A percentile compares a stretch with the other conserved stretches of the same genome.
Conservation (phyloP, 2,113 vertebrate species). For the Stigmatopora nigra region DNA sequence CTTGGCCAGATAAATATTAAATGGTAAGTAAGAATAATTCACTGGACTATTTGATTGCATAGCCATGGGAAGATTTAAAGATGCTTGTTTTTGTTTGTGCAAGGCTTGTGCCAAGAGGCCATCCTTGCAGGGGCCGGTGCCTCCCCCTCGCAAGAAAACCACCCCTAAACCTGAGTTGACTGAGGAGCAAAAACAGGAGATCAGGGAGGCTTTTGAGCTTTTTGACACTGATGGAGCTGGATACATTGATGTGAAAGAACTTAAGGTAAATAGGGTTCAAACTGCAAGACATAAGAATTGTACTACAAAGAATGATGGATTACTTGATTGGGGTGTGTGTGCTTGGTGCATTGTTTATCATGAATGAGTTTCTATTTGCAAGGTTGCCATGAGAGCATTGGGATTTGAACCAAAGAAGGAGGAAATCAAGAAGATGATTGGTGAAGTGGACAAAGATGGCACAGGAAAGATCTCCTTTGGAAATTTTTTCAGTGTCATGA, state of each 20-base stretch:
- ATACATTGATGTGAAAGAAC: constrained; percentile 82
- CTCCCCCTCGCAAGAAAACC: constrained; percentile 73
- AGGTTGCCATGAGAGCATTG: constrained; percentile 91
- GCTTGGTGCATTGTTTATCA: background rate
- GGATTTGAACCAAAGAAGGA: constrained; percentile 93
- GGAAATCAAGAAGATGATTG: constrained; percentile 87
- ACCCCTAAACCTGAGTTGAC: constrained; percentile 78
- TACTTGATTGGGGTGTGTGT: too few species aligned
- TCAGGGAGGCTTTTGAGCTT: constrained; percentile 87
- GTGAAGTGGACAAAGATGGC: constrained; percentile 83
- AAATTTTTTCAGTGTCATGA: constrained; percentile 84
- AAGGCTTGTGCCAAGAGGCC: constrained; percentile 77
- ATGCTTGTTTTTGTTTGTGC: background rate
- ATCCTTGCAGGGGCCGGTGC: constrained; percentile 62
- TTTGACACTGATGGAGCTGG: constrained; percentile 84
- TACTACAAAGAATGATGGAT: background rate
- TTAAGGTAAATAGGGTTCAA: constrained; percentile 68
- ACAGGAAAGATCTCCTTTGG: constrained; percentile 84
- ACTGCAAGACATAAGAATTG: background rate
- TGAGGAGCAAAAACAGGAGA: constrained; percentile 84
- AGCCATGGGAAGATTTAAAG: background rate
- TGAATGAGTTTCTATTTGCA: constrained; percentile 9
- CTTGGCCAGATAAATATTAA: constrained; percentile 4
- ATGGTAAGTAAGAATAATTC: constrained; percentile 48
- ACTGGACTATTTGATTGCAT: background rate